These are phyloP conservation scores for Sphenopsis melanotis DNA, from an alignment of 2,797 vertebrate genomes.

Conservation along the genomic window DNA sequence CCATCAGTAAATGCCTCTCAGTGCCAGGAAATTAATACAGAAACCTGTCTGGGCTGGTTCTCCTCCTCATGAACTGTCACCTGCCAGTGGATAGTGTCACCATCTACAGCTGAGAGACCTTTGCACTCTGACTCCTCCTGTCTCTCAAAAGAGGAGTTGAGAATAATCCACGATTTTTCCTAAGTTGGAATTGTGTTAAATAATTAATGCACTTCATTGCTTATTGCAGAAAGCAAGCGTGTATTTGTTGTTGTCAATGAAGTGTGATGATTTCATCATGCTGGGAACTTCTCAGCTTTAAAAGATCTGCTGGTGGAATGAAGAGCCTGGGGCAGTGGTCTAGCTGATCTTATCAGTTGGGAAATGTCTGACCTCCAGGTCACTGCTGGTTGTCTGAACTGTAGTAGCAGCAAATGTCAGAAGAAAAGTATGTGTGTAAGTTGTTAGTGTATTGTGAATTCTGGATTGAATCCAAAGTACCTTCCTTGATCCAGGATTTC, in stretches of 20 bases:
- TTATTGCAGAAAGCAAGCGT: neutral
- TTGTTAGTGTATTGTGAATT: neutral
- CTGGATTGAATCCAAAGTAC: neutral
- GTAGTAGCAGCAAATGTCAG: neutral
- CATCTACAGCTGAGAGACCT: neutral
- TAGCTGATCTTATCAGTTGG: neutral
- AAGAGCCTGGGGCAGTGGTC: neutral
- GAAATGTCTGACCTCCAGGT: neutral
- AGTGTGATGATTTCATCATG: neutral
- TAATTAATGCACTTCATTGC: neutral
- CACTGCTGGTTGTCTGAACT: neutral
- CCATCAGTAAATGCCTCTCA: neutral
- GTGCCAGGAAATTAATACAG: neutral
- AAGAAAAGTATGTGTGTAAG: neutral
- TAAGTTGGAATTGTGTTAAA: neutral
- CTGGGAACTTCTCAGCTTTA: neutral
- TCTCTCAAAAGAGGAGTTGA: neutral
- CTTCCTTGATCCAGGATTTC: neutral
- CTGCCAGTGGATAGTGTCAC: neutral
- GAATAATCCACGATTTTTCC: neutral
- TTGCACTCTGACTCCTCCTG: neutral
- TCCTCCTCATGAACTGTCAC: neutral
- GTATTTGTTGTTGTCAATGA: neutral
- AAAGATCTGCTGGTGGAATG: neutral
- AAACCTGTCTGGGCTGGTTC: neutral